phyloP scores from a whole-genome alignment of 2,797 vertebrate species.

The Bradypodion pumilum region DNA sequence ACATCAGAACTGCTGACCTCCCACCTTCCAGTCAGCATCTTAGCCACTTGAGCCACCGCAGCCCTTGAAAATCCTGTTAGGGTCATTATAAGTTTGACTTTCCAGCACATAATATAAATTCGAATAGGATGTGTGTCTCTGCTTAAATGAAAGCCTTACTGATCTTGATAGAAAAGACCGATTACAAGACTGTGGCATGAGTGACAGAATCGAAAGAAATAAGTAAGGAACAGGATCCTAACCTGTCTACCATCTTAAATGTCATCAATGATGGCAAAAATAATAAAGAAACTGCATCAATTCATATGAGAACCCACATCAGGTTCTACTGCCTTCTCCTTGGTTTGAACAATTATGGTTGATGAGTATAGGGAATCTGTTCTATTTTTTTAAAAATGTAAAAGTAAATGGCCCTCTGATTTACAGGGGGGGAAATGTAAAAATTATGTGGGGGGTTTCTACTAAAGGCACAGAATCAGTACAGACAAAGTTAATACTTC shows the following conservation, averaged over 20 bases:
- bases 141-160: background rate
- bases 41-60: too few relatives aligned
- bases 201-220: background rate
- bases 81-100: too few relatives aligned
- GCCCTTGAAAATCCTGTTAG: too few relatives aligned
- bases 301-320: slow-evolving; percentile 22
- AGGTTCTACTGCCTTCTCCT: background rate
- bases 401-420: background rate
- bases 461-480: background rate
- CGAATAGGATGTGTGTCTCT: background rate
- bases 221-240: slow-evolving; percentile 22
- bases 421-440: background rate
- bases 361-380: background rate
- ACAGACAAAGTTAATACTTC: background rate
- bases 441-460: background rate
- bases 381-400: background rate
- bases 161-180: slow-evolving; percentile 10
- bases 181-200: slow-evolving; percentile 24
- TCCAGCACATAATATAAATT: too few relatives aligned
- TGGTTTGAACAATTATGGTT: background rate
- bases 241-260: slow-evolving; percentile 35
- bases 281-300: background rate
- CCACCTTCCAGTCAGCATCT: too few relatives aligned
- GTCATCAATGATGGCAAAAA: slow-evolving; percentile 8
- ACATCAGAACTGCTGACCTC: too few relatives aligned